Conservation (phyloP, 2,797 vertebrate species). For the Enteromius anoplus region DNA sequence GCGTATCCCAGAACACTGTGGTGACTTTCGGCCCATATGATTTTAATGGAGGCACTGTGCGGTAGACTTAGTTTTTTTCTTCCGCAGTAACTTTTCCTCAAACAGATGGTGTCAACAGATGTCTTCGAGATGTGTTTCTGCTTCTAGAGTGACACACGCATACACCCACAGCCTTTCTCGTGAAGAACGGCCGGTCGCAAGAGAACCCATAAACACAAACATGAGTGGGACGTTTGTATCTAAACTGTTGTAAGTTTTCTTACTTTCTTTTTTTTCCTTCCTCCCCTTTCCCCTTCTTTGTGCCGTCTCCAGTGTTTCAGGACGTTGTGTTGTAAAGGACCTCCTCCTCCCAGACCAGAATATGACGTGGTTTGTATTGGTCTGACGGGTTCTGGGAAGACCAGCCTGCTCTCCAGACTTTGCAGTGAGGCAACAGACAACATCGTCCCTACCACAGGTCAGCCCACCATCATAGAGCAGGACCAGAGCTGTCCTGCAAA, state of each 20-base stretch:
- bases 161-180: conserved; percentile 9
- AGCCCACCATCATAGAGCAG: conserved; percentile 45
- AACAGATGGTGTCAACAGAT: conserved; percentile 58
- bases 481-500: conserved; percentile 16
- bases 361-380: conserved; percentile 90
- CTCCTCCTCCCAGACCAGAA: conserved; percentile 83
- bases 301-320: conserved; percentile 80
- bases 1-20: conserved; percentile 38
- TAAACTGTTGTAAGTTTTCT: conserved; percentile 13
- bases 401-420: conserved; percentile 82
- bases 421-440: conserved; percentile 82
- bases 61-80: conserved; percentile 33
- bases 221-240: not conserved
- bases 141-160: conserved; percentile 37
- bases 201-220: conserved; percentile 15
- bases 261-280: not conserved
- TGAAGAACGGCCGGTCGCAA: not conserved
- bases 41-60: conserved; percentile 46
- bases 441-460: conserved; percentile 85
- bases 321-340: conserved; percentile 88
- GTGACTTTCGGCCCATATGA: conserved; percentile 44
- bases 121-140: conserved; percentile 34
- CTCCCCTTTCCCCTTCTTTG: conserved; percentile 3
- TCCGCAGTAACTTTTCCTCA: conserved; percentile 38
- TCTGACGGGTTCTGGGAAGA: conserved; percentile 86